These are phyloP conservation scores for Alcis repandata DNA, from an alignment of 2,888 invertebrate species.

Conservation along the genomic window DNA sequence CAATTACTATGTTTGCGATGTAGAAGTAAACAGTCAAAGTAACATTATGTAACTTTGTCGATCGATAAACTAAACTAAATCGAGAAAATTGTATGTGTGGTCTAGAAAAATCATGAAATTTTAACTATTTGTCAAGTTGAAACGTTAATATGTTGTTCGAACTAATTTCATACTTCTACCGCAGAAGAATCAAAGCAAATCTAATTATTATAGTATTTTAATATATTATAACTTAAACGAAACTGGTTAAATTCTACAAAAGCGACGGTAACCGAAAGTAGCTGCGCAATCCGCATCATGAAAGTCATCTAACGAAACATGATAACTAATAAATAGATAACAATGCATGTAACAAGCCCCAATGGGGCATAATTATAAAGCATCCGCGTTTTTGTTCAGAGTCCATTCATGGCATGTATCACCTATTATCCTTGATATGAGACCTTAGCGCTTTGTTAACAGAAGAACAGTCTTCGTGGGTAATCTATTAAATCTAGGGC, in stretches of 20 bases:
- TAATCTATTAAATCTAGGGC: neutral
- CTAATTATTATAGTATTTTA: too few relatives aligned
- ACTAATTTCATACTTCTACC: too few relatives aligned
- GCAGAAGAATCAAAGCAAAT: too few relatives aligned
- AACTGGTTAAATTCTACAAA: neutral
- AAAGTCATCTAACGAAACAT: neutral
- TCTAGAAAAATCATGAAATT: too few relatives aligned
- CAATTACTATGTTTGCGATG: too few relatives aligned
- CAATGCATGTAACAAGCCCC: conserved; percentile 44
- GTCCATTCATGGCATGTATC: conserved; percentile 64
- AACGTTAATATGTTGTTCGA: too few relatives aligned
- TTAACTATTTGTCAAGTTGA: too few relatives aligned
- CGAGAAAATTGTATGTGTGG: too few relatives aligned
- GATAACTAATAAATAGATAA: conserved; percentile 22
- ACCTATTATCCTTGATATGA: conserved; percentile 66
- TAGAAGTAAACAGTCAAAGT: too few relatives aligned
- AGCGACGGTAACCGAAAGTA: neutral
- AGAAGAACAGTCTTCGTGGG: neutral
- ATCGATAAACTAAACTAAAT: too few relatives aligned
- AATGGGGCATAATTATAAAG: conserved; percentile 49
- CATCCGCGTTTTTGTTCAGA: conserved; percentile 76
- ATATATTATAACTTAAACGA: too few relatives aligned
- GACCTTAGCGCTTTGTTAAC: conserved; percentile 41
- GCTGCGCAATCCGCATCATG: neutral
- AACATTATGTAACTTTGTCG: too few relatives aligned